These are phyloP conservation scores for Tiliqua scincoides DNA, from an alignment of 2,113 vertebrate genomes.

Conservation along the genomic window DNA sequence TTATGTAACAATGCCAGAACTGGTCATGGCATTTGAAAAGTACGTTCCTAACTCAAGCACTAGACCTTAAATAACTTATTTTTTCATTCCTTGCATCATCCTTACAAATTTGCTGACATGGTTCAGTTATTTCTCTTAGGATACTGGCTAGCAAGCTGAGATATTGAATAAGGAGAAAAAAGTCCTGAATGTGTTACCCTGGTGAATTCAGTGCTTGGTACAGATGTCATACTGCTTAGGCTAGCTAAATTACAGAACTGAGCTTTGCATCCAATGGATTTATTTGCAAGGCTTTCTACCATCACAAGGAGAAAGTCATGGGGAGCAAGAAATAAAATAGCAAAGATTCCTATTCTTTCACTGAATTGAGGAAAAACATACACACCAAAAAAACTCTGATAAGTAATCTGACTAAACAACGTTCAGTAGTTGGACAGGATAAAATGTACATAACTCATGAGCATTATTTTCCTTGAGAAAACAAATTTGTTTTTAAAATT, in stretches of 20 bases:
- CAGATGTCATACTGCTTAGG: background rate
- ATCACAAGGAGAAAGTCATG: background rate
- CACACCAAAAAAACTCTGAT: background rate
- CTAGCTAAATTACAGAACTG: background rate
- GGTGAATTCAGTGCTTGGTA: background rate
- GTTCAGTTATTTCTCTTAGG: constrained; percentile 12
- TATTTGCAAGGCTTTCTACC: background rate
- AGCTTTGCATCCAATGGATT: background rate
- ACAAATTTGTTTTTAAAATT: background rate
- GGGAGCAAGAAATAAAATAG: background rate
- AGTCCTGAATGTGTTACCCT: background rate
- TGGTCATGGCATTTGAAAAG: background rate
- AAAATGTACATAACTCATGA: background rate
- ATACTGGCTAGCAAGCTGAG: background rate
- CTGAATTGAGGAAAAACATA: background rate
- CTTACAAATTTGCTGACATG: constrained; percentile 1
- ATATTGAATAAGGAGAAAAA: background rate
- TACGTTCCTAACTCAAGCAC: background rate
- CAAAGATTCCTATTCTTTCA: background rate
- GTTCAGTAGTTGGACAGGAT: background rate
- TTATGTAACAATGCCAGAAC: background rate
- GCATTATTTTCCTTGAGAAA: background rate
- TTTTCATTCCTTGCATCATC: background rate
- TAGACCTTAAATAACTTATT: background rate
- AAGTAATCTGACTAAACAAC: background rate